A percentile compares a stretch with the other conserved stretches of the same genome.
These are phyloP conservation scores for Cephus pulcher DNA, from an alignment of 2,888 invertebrate genomes.

Conservation along the genomic window DNA sequence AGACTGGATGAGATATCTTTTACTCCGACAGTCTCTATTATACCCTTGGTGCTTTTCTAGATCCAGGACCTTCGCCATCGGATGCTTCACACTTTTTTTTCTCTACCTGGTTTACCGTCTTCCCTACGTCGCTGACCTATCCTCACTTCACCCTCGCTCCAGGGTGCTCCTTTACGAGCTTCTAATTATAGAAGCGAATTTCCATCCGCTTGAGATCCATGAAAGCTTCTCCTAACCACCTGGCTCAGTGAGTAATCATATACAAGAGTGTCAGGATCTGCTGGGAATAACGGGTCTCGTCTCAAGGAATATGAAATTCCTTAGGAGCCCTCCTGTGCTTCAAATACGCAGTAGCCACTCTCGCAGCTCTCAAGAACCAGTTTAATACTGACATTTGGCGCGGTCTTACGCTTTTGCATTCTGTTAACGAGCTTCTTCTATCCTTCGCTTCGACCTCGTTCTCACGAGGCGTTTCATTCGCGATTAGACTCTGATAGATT, in stretches of 20 bases:
- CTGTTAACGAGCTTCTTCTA: conserved; percentile 11
- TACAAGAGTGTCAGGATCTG: not conserved
- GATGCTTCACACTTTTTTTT: not conserved
- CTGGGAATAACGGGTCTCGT: not conserved
- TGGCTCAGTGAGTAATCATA: not conserved
- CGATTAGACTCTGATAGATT: not conserved
- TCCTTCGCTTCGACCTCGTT: not conserved
- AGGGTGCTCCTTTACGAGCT: not conserved
- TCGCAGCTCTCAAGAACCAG: conserved; percentile 23
- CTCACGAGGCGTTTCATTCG: not conserved
- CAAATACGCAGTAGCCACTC: not conserved
- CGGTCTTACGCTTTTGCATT: conserved; percentile 25
- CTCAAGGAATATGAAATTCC: not conserved
- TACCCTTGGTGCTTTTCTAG: not conserved
- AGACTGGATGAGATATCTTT: not conserved
- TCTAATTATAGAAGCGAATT: not conserved
- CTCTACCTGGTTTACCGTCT: not conserved
- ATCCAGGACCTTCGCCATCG: not conserved
- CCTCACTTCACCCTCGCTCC: not conserved
- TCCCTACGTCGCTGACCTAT: not conserved
- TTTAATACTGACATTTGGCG: conserved; percentile 29
- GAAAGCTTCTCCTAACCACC: not conserved
- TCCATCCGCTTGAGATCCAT: not conserved
- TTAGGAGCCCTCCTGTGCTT: not conserved
- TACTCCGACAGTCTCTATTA: not conserved